Base-by-base conservation (phyloP, 37 sponge, comb jelly and placozoan genomes). In the Oopsacas minuta region DNA sequence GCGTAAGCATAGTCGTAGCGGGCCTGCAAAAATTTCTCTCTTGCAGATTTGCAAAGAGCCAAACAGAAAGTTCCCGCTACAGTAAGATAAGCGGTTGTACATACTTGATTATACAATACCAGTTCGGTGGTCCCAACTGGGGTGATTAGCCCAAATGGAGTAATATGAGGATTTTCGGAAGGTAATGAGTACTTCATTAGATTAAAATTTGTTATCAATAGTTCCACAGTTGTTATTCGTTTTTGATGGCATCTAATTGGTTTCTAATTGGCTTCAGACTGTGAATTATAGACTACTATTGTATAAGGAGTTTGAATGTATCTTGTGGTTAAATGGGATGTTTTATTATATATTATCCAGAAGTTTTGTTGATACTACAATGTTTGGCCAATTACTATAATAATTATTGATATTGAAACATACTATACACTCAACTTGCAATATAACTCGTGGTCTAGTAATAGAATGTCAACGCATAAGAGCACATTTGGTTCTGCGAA, bases 241-340 rank as follows among this genome's bases (percentile, higher is more conserved):
- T 61, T 61, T 61, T n/a, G 30, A 25, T 3, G 75, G 22, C 28
- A 32, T 61, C 22, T 61, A 61, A 61, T 61, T 3, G 75, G 51
- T 46, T 61, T 61, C 75, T 61, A 61, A 61, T 61, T 25, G 75
- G 75, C 75, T 61, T 61, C 75, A 61, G 20, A 61, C 75, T 61
- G 75, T 61, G 75, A 61, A n/a, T 10, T 61, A 61, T 61, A 61
- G 75, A 61, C 75, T 61, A 61, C 75, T 61, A 61, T 61, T 61
- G 75, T 61, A 25, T 34, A 61, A 12, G 30, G 75, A 61, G 75
- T 61, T 61, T 61, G 75, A 61, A 61, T 7, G 75, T 61, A 61
- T 61, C 75, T 61, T 61, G 75, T 3, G 75, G 7, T 61, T 61
- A 61, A 32, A 61, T 61, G 7, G 75, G 22, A 61, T 25, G 75